These are phyloP conservation scores for Drosophila mauritiana DNA, from an alignment of 1,140 invertebrate genomes.

Conservation along the genomic window DNA sequence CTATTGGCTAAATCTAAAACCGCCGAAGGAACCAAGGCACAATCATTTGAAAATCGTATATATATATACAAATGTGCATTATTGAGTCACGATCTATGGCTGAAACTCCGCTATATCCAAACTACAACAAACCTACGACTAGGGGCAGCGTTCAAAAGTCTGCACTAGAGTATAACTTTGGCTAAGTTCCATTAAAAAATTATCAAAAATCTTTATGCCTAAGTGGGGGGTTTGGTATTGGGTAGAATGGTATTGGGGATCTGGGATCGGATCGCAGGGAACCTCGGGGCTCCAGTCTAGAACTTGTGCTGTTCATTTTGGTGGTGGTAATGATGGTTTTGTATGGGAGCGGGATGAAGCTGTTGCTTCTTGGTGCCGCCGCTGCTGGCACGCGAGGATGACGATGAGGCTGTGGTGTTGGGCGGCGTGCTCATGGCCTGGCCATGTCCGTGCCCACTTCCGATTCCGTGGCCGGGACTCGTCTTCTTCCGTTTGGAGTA, in stretches of 20 bases:
- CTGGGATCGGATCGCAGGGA: neutral
- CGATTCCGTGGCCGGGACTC: neutral
- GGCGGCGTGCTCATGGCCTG: slow-evolving; percentile 42
- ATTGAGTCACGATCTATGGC: slow-evolving; percentile 24
- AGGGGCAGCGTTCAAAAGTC: slow-evolving; percentile 30
- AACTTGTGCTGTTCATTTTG: slow-evolving; percentile 38
- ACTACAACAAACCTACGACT: slow-evolving; percentile 48
- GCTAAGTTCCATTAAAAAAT: slow-evolving; percentile 62
- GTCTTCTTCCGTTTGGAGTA: slow-evolving; percentile 74
- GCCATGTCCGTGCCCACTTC: slow-evolving; percentile 3
- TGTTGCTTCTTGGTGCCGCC: slow-evolving; percentile 51
- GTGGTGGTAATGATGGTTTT: slow-evolving; percentile 18
- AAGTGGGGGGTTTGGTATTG: slow-evolving; percentile 6
- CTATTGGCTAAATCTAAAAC: slow-evolving; percentile 71
- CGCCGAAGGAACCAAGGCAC: slow-evolving; percentile 77
- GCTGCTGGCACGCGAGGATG: slow-evolving; percentile 68
- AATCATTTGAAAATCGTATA: slow-evolving; percentile 73
- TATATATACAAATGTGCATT: slow-evolving; percentile 19
- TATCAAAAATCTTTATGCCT: slow-evolving; percentile 62
- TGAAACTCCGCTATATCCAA: slow-evolving; percentile 40
- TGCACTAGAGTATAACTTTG: slow-evolving; percentile 54
- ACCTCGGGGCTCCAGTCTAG: slow-evolving; percentile 18
- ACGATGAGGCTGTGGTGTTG: slow-evolving; percentile 70
- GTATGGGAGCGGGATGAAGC: slow-evolving; percentile 6
- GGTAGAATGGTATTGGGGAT: neutral